Base-by-base conservation (phyloP, 2,797 vertebrate species). In the Myiotriccus ornatus region DNA sequence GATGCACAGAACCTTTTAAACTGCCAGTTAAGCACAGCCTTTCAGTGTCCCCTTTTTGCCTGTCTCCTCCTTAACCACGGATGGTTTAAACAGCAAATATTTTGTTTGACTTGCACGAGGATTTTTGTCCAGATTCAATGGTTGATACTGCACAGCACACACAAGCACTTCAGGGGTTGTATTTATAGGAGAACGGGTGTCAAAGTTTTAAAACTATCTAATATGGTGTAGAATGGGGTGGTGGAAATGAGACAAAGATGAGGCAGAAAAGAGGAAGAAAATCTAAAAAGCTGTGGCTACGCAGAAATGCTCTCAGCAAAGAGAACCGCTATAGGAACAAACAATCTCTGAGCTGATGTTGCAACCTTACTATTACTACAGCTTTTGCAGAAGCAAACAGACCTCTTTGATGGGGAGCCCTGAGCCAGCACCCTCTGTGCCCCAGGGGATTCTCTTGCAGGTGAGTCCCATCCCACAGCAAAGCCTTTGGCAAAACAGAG, bases 251-350 rank as follows among this genome's bases (percentile, higher is more conserved):
- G 46, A 63, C 32, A 67, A 65, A 74, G 25, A 81, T 7, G 34
- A 70, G 47, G 17, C 0, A 87, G 49, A 89, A 91, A 79, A 92
- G 63, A 90, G 84, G 91, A 90, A 93, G 77, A 92, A 84, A 73
- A 86, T 24, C 27, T 28, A 28, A 65, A 92, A 76, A 57, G 69
- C 62, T 53, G n/a, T 14, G 27, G 41, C 88, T 70, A 43, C 0
- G 0, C 49, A 52, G 52, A 93, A 83, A 59, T 5, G 11, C 53
- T 80, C 49, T 64, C 10, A n/a, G 53, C 57, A 88, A 90, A 77
- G 0, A 86, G 47, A 63, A 76, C 56, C 27, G 68, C 30, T 64
- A 2, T 3, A 88, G 69, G 75, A 90, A 85, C 44, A 92, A 83
- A 30, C 67, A n/a, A 21, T 14, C 59, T 65, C 39, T 17, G 69